A percentile compares a stretch with the other conserved stretches of the same genome.
These are phyloP conservation scores for Tachystola acroxantha DNA, from an alignment of 2,888 invertebrate genomes.

Conservation along the genomic window DNA sequence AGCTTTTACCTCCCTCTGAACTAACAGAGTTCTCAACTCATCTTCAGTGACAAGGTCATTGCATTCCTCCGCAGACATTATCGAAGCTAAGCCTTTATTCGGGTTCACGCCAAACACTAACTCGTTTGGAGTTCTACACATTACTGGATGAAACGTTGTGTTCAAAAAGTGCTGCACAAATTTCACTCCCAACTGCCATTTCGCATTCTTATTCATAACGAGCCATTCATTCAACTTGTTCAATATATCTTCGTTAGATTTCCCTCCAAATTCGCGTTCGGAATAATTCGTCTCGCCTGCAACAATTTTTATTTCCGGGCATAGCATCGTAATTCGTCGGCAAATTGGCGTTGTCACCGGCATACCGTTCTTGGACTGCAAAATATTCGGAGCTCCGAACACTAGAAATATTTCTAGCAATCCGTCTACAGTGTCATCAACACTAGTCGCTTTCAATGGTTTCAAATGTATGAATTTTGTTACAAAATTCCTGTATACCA, in stretches of 20 bases:
- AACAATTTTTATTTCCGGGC: slow-evolving; percentile 36
- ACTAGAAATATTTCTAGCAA: slow-evolving; percentile 43
- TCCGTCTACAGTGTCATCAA: slow-evolving; percentile 35
- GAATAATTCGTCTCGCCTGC: slow-evolving; percentile 25
- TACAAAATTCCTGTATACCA: slow-evolving; percentile 42
- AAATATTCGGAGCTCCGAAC: slow-evolving; percentile 49
- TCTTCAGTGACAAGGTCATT: slow-evolving; percentile 34
- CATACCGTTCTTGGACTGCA: slow-evolving; percentile 47
- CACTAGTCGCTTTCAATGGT: slow-evolving; percentile 34
- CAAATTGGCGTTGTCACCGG: slow-evolving; percentile 39
- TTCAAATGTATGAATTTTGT: slow-evolving; percentile 44
- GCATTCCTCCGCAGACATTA: slow-evolving; percentile 25
- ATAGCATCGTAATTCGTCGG: slow-evolving; percentile 28
- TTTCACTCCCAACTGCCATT: slow-evolving; percentile 47
- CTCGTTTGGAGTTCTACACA: slow-evolving; percentile 42
- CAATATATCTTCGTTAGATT: slow-evolving; percentile 42
- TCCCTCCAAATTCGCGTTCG: slow-evolving; percentile 25
- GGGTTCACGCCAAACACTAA: slow-evolving; percentile 38
- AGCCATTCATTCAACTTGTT: slow-evolving; percentile 39
- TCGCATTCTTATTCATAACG: slow-evolving; percentile 28
- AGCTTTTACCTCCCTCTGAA: slow-evolving; percentile 21
- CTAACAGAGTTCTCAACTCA: slow-evolving; percentile 31
- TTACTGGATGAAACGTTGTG: slow-evolving; percentile 31
- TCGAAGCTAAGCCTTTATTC: slow-evolving; percentile 30
- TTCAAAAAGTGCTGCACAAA: slow-evolving; percentile 42